Conservation (phyloP, 1,140 invertebrate genomes). For the Drosophila kanapiae region DNA sequence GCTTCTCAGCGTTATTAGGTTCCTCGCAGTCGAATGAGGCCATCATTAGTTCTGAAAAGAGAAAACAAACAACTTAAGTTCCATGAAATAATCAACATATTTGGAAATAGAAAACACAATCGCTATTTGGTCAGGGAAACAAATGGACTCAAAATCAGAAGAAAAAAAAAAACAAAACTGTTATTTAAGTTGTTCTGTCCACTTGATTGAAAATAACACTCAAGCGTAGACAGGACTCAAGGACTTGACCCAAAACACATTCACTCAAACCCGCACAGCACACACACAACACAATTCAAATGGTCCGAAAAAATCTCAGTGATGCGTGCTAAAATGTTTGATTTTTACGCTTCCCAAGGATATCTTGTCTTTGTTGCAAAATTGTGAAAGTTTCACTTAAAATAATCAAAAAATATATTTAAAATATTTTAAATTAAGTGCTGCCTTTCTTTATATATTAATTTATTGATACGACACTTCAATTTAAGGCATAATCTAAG, state of each 20-base stretch:
- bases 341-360: constrained; percentile 40
- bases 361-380: background rate
- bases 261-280: constrained; percentile 12
- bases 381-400: background rate
- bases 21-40: constrained; percentile 83
- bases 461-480: background rate
- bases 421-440: background rate
- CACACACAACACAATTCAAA: constrained; percentile 37
- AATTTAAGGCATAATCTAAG: too few species aligned
- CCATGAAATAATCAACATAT: constrained; percentile 16
- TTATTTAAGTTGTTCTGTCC: constrained; percentile 63
- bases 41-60: constrained; percentile 82
- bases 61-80: constrained; percentile 11
- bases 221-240: constrained; percentile 45
- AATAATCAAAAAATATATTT: background rate
- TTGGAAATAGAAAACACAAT: constrained; percentile 1
- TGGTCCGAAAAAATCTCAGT: constrained; percentile 49
- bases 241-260: constrained; percentile 26
- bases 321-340: constrained; percentile 61
- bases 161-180: constrained; percentile 44
- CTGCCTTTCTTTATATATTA: background rate
- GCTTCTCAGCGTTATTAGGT: constrained; percentile 82
- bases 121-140: constrained; percentile 9
- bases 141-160: constrained; percentile 28
- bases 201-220: constrained; percentile 73